A percentile compares a stretch with the other conserved stretches of the same genome.
These are phyloP conservation scores for Pachyseris speciosa DNA, from an alignment of 64 coral and sea anemone species.

Conservation along the genomic window DNA sequence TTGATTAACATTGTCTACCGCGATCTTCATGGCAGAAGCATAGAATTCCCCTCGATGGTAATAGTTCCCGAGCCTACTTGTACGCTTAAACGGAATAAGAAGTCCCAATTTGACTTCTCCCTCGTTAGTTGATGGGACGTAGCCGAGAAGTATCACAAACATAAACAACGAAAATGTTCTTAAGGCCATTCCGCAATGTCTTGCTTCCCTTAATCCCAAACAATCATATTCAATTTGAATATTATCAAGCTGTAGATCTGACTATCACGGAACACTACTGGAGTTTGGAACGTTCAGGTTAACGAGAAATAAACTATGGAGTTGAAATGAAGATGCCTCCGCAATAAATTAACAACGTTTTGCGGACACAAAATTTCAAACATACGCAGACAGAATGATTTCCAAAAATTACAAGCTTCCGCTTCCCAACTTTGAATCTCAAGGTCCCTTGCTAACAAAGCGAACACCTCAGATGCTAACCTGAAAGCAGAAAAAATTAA, in stretches of 20 bases:
- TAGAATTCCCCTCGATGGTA: constrained; percentile 78
- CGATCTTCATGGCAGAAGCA: constrained; percentile 84
- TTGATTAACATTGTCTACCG: constrained; percentile 80
- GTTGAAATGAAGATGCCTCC: too few relatives aligned
- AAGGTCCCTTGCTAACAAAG: background rate
- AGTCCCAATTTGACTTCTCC: constrained; percentile 81
- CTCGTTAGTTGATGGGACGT: background rate
- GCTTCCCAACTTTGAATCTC: background rate
- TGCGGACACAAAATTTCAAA: background rate
- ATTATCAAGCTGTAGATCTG: background rate
- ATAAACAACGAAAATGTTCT: background rate
- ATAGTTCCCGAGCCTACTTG: constrained; percentile 61
- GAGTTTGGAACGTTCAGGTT: background rate
- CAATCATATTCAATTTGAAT: background rate
- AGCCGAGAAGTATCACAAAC: background rate
- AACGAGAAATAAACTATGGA: background rate
- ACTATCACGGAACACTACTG: background rate
- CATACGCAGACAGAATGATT: background rate
- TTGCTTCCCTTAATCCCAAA: background rate
- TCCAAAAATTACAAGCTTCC: background rate
- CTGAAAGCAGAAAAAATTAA: background rate
- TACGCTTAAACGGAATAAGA: constrained; percentile 75
- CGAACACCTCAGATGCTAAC: background rate
- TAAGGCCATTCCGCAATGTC: background rate
- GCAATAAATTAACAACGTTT: background rate